Conservation (phyloP, 2,113 vertebrate genomes). For the Marcusenius ussheri region DNA sequence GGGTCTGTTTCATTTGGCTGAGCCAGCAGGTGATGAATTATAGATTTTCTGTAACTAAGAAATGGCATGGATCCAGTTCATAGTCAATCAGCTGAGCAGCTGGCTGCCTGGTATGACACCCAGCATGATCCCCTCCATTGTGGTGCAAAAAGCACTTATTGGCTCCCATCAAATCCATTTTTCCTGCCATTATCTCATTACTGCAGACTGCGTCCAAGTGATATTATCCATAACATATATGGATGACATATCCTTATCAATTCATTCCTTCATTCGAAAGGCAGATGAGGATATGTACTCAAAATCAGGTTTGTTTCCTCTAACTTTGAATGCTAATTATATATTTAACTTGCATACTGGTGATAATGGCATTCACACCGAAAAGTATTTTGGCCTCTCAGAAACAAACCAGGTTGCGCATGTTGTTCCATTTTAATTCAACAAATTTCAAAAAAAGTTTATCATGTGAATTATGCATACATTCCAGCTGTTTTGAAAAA, state of each 20-base stretch:
- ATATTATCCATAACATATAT: neutral
- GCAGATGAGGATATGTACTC: neutral
- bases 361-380: neutral
- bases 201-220: neutral
- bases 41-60: slow-evolving; percentile 14
- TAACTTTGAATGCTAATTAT: neutral
- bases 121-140: neutral
- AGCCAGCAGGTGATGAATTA: neutral
- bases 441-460: neutral
- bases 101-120: neutral
- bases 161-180: neutral
- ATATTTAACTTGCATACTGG: neutral
- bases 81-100: neutral
- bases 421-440: neutral
- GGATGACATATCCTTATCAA: neutral
- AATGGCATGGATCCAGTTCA: neutral
- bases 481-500: neutral
- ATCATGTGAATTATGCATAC: neutral
- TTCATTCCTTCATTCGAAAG: neutral
- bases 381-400: neutral
- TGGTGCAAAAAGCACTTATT: neutral
- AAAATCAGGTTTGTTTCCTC: neutral
- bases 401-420: neutral
- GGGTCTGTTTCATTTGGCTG: neutral
- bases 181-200: neutral